Evolutionary conservation across 2,888 invertebrate species (phyloP).

Genomic region (Clitarchus hookeri): DNA sequence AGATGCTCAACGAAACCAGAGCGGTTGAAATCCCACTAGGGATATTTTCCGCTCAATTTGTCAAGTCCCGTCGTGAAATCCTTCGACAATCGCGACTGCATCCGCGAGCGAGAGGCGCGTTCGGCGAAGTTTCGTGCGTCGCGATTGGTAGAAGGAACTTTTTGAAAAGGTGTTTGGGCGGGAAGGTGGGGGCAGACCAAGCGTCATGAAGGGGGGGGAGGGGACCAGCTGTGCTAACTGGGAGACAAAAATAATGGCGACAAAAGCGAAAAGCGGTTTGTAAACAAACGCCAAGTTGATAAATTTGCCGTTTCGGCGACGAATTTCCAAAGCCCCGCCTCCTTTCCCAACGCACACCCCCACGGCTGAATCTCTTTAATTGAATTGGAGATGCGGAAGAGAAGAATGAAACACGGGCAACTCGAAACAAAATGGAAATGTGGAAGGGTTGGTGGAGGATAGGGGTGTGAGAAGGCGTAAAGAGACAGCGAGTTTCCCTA

Average conservation of each 20-base stretch:
- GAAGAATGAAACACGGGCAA: background rate
- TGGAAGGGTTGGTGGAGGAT: background rate
- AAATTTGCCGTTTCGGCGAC: slow-evolving; percentile 5
- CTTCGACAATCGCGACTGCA: too few relatives aligned
- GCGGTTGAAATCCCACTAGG: too few relatives aligned
- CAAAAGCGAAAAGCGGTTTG: slow-evolving; percentile 1
- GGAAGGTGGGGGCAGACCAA: too few relatives aligned
- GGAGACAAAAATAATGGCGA: background rate
- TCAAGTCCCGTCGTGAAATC: too few relatives aligned
- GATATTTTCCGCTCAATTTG: too few relatives aligned
- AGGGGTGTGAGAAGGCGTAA: background rate
- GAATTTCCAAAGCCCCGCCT: background rate
- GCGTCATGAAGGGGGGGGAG: background rate
- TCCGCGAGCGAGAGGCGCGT: too few relatives aligned
- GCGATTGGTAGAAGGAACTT: too few relatives aligned
- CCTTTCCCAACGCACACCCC: too few relatives aligned
- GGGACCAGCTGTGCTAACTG: background rate
- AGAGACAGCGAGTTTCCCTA: background rate
- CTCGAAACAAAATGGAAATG: slow-evolving; percentile 2
- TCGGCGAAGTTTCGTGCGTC: too few relatives aligned
- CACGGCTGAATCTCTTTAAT: background rate
- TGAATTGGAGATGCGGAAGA: background rate
- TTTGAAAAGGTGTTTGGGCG: too few relatives aligned
- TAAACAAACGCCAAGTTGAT: slow-evolving; percentile 14
- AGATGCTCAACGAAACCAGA: too few relatives aligned